Percentiles rank a stretch among this genome's conserved stretches.
Conservation (phyloP, 1,140 invertebrate genomes). For the Aphis craccivora region DNA sequence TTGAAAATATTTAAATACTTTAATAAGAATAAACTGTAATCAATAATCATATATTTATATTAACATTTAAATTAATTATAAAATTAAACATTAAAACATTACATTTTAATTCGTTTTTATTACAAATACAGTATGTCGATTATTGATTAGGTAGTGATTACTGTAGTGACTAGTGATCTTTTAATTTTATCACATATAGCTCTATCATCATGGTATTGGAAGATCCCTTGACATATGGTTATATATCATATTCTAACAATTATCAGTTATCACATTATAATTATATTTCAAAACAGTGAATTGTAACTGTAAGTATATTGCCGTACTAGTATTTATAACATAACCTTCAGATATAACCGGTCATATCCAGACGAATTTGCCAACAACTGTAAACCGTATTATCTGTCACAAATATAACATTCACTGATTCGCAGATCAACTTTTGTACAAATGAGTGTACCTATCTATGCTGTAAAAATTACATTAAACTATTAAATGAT, state of each 20-base stretch:
- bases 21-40: background rate
- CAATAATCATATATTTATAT: background rate
- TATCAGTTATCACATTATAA: background rate
- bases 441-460: background rate
- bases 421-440: slow-evolving; percentile 36
- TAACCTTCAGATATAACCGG: slow-evolving; percentile 36
- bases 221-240: background rate
- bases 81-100: background rate
- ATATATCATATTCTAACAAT: background rate
- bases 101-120: background rate
- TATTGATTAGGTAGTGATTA: too few species aligned
- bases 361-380: slow-evolving; percentile 42
- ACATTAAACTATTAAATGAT: background rate
- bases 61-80: background rate
- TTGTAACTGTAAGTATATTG: background rate
- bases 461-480: background rate
- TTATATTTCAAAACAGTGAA: background rate
- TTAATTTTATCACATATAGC: background rate
- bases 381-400: slow-evolving; percentile 26
- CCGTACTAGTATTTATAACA: background rate
- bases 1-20: background rate
- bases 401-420: slow-evolving; percentile 7
- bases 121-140: background rate
- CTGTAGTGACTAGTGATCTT: background rate
- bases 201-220: background rate